Base-by-base conservation (phyloP, 2,888 invertebrate genomes). In the Calliopum simillimum region DNA sequence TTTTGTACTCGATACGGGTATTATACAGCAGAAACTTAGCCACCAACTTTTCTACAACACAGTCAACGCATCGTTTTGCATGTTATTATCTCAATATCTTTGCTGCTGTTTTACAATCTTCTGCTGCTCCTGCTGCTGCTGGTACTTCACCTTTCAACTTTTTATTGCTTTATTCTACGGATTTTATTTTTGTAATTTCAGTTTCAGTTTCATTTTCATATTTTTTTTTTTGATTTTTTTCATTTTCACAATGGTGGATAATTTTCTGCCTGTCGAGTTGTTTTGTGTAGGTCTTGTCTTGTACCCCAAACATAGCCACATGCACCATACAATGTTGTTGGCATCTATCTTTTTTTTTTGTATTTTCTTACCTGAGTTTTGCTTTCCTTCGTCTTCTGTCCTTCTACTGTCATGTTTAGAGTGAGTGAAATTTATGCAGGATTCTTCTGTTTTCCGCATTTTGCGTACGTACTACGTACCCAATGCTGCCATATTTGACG, bases 21-120 rank as follows among this genome's bases (percentile, higher is more conserved):
- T 33, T 33, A 33, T 33, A 1, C 33, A 6, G 33, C 33, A 6
- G 33, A 33, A 33, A 33, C 33, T 33, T 4, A 33, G 33, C 33
- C 33, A 33, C 33, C 5, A 33, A 33, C 33, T 33, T 8, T 8
- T 8, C 33, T 33, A 33, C 33, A 8, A 33, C 33, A 33, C 33
- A 13, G 19, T 4, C 58, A 41, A 21, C 61, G 46, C 61, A 61
- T 46, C 46, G 61, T 19, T 61, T 46, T 61, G 61, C 61, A 61
- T 61, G 61, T 61, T 61, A 61, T 61, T 61, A 61, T 61, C 61
- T 46, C 46, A 16, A 46, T 61, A 61, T 61, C 12, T n/a, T 23
- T 44, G 46, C 21, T 19, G 46, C n/a, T 41, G 16, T 53, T 51
- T 14, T 11, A 53, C 53, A 53, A 53, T 53, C 53, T 53, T 53